Evolutionary conservation across 1,140 invertebrate species (phyloP), one percentile per base, ranked within the genome.

Genomic region (Musca domestica): DNA sequence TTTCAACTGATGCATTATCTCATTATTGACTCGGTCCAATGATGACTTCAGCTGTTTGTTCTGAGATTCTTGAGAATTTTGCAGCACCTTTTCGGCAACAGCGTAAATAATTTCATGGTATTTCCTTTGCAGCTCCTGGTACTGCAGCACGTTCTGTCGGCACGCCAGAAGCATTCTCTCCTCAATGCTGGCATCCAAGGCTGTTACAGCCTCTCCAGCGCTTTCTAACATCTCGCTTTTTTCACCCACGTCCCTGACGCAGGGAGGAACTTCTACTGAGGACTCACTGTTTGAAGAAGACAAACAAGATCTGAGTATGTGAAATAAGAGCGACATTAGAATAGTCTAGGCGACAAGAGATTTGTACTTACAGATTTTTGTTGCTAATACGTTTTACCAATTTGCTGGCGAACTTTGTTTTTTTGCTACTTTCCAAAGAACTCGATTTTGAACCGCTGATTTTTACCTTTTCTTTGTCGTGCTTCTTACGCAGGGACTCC

Each of bases 1-100:
- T 70, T 95, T 91, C 69, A 96, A 83, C 75, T 89, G 88, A 74
- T 92, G 90, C 87, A 94, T 93, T 15, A 96, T 88, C 71, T 94
- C 93, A 41, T 88, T 88, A 20, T 91, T 93, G 72, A 94, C 91
- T 61, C 88, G 86, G 71, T 95, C 91, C 56, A 93, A 82, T 66
- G 88, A 84, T 22, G 85, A 85, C 83, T 89, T 85, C 9, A 92
- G 79, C 51, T 86, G 84, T 77, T 95, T 94, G 75, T 92, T 82
- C 82, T 96, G 94, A 67, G 88, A 88, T 14, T 87, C 83, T 72
- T 95, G 94, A 6, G 92, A 93, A 27, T 84, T 81, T 69, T 88
- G 88, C 82, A 96, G 89, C 23, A 91, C 87, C 82, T 93, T 93
- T 70, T 95, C 92, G 1, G 93, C 85, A 2, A 88, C 87, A 5